phyloP scores from a whole-genome alignment of 1,140 invertebrate genomes.

The Drosophila grimshawi region DNA sequence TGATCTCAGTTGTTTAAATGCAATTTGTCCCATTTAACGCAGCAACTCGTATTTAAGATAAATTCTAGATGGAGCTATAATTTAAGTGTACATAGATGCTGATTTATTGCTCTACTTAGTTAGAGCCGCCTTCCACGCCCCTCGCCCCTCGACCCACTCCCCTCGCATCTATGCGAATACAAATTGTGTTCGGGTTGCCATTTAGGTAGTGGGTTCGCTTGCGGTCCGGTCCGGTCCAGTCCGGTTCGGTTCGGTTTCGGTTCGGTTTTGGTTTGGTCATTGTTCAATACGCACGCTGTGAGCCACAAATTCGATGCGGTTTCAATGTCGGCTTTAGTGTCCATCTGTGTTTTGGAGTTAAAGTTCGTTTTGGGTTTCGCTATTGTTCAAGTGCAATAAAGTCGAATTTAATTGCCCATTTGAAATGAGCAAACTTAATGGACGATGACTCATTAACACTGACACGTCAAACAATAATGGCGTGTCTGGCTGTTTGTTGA shows the following conservation, averaged over 20 bases:
- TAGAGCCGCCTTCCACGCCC: slow-evolving; percentile 19
- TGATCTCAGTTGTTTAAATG: no score
- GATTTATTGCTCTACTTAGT: slow-evolving; percentile 52
- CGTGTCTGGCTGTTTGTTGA: slow-evolving; percentile 73
- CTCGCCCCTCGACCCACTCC: background rate
- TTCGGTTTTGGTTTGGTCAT: background rate
- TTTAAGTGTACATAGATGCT: slow-evolving; percentile 34
- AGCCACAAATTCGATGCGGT: slow-evolving; percentile 42
- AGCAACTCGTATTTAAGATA: no score
- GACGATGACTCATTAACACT: slow-evolving; percentile 83
- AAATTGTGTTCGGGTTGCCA: background rate
- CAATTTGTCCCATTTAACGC: no score
- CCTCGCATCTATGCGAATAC: background rate
- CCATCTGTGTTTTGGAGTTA: slow-evolving; percentile 21
- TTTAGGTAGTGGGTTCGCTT: background rate
- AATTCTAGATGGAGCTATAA: slow-evolving; percentile 13
- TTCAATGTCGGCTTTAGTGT: slow-evolving; percentile 44
- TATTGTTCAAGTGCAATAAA: slow-evolving; percentile 76
- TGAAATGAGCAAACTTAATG: slow-evolving; percentile 83
- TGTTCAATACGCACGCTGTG: slow-evolving; percentile 10
- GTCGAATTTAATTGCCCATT: slow-evolving; percentile 83
- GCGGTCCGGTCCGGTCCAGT: no score
- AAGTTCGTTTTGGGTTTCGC: slow-evolving; percentile 9
- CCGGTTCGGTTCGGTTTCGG: no score
- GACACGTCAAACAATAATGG: slow-evolving; percentile 82